Evolutionary conservation across 2,113 vertebrate species (phyloP), one percentile per base, ranked within the genome.

Genomic region (Pholis gunnellus): DNA sequence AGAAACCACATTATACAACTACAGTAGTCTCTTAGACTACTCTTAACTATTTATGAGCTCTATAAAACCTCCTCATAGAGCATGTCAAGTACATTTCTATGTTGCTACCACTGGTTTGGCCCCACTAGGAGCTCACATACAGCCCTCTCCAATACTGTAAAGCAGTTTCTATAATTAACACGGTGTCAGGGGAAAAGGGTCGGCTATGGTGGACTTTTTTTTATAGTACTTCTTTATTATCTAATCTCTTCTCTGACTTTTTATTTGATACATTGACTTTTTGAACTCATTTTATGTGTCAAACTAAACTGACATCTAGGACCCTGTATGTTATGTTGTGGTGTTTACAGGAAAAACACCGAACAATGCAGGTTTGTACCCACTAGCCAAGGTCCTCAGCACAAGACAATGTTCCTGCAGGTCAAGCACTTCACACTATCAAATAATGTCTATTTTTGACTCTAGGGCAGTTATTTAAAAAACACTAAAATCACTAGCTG

Each of bases 281-380:
- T 76, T n/a, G 69, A 77, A 57, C 72, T 56, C 8, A 61, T 83
- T 66, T 50, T 15, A 50, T n/a, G 61, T 31, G 6, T 71, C 50
- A 20, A 73, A 50, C 27, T 71, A 31, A 36, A 34, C 13, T 48
- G 34, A 61, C 54, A 38, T n/a, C 46, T 31, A 11, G 52, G 17
- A 59, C 69, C n/a, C 57, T 2, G 9, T 20, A 79, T 56, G 22
- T 72, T 79, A 60, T 75, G 67, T 88, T 92, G 69, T 79, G 64
- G 50, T 89, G 70, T 92, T 92, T 91, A 78, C 57, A 82, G 78
- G 60, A 82, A 54, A 84, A 89, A 90, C 74, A 89, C 57, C 75
- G 38, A 77, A 70, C 65, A 82, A 79, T 82, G 36, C 50, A 52
- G 72, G 82, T 66, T 57, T 44, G 65, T 63, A 78, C 81, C 70